These are phyloP conservation scores for Scortum barcoo DNA, from an alignment of 2,113 vertebrate species.

Conservation along the genomic window DNA sequence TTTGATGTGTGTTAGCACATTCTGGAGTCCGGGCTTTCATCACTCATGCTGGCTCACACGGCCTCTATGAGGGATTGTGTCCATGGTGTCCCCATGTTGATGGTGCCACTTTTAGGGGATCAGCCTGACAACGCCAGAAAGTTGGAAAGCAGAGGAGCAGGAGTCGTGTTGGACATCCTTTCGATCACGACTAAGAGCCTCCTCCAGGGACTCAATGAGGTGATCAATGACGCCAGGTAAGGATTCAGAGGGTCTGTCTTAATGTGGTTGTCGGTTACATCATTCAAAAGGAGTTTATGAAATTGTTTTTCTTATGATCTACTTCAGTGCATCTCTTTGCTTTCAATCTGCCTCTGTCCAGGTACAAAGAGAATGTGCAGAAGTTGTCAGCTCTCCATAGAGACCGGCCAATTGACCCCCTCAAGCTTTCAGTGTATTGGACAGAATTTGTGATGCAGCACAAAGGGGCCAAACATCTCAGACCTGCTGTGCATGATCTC, in stretches of 20 bases:
- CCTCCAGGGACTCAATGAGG: conserved; percentile 83
- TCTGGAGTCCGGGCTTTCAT: conserved; percentile 92
- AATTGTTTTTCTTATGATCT: neutral
- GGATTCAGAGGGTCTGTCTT: conserved; percentile 4
- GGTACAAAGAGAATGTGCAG: conserved; percentile 91
- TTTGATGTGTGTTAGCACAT: conserved; percentile 83
- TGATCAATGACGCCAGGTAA: conserved; percentile 91
- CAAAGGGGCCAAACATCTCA: conserved; percentile 91
- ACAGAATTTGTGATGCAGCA: conserved; percentile 95
- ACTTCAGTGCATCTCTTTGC: neutral
- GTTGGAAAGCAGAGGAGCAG: conserved; percentile 86
- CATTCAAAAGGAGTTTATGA: neutral
- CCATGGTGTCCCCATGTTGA: conserved; percentile 92
- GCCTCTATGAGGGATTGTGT: conserved; percentile 93
- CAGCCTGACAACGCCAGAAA: conserved; percentile 91
- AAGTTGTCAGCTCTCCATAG: conserved; percentile 90
- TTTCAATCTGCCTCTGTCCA: conserved; percentile 61
- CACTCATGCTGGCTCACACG: conserved; percentile 92
- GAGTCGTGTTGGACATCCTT: conserved; percentile 86
- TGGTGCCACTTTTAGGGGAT: conserved; percentile 90
- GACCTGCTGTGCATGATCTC: conserved; percentile 87
- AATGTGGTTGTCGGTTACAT: neutral
- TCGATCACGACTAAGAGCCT: conserved; percentile 87
- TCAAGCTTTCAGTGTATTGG: conserved; percentile 93
- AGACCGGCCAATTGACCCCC: conserved; percentile 87